Percentiles rank a stretch among this genome's conserved stretches.
These are phyloP conservation scores for Silurus asotus DNA, from an alignment of 2,113 vertebrate genomes.

Conservation along the genomic window DNA sequence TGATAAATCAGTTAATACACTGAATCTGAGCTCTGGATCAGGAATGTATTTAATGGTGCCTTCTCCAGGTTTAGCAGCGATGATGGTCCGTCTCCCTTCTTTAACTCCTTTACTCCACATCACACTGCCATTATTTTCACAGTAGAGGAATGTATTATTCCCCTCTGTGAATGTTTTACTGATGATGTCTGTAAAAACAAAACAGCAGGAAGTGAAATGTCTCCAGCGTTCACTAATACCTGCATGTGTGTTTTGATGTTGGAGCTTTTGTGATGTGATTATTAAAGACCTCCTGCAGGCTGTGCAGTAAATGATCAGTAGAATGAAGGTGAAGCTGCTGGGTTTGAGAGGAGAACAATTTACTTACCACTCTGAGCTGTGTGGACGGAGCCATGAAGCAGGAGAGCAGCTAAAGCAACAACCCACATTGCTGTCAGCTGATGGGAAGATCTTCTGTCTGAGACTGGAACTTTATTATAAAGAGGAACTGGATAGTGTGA, in stretches of 20 bases:
- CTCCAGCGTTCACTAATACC: background rate
- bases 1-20: background rate
- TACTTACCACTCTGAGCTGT: background rate
- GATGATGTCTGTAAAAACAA: background rate
- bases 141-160: background rate
- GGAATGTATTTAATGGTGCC: background rate
- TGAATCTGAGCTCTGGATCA: conserved; percentile 4
- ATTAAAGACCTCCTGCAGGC: background rate
- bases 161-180: background rate
- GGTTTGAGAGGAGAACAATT: too few relatives aligned
- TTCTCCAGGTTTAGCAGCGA: background rate
- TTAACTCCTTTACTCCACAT: background rate
- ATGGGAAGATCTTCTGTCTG: background rate
- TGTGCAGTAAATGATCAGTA: background rate
- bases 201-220: background rate
- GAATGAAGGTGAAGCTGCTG: background rate
- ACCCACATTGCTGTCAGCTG: background rate
- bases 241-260: background rate
- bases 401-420: background rate
- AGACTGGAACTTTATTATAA: background rate
- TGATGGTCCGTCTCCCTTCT: background rate
- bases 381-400: background rate
- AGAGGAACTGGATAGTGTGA: background rate
- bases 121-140: background rate
- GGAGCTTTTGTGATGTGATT: background rate